phyloP scores from a whole-genome alignment of 2,113 vertebrate species.

The Pterophyllum scalare region DNA sequence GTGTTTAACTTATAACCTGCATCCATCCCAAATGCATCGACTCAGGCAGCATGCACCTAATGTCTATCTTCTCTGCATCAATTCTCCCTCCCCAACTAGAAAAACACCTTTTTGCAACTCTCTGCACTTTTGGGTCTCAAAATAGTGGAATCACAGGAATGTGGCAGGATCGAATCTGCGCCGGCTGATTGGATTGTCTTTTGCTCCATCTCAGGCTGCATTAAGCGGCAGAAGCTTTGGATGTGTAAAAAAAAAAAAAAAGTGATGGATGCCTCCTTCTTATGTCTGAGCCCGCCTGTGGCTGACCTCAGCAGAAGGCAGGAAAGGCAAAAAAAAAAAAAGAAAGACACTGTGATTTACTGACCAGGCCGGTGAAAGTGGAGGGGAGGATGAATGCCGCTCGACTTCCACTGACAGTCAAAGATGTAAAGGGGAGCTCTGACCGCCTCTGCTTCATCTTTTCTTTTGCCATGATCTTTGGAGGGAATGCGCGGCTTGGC shows the following conservation, averaged over 20 bases:
- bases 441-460: neutral
- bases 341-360: slow-evolving; percentile 60
- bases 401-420: slow-evolving; percentile 50
- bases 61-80: neutral
- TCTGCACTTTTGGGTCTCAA: slow-evolving; percentile 49
- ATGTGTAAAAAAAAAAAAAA: slow-evolving; percentile 48
- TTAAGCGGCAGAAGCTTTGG: slow-evolving; percentile 54
- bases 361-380: slow-evolving; percentile 29
- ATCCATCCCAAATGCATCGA: slow-evolving; percentile 23
- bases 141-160: slow-evolving; percentile 45
- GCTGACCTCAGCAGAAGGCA: slow-evolving; percentile 74
- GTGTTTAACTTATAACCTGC: slow-evolving; percentile 27
- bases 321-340: slow-evolving; percentile 17
- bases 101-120: slow-evolving; percentile 15
- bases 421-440: slow-evolving; percentile 36
- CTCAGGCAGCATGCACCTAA: neutral
- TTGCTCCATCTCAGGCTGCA: slow-evolving; percentile 60
- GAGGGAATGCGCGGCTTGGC: neutral
- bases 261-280: slow-evolving; percentile 68
- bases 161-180: slow-evolving; percentile 59
- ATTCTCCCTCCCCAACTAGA: neutral
- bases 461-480: neutral
- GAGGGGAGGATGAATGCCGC: slow-evolving; percentile 49
- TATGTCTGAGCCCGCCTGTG: slow-evolving; percentile 43
- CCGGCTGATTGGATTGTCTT: slow-evolving; percentile 70